phyloP scores from a whole-genome alignment of 2,888 invertebrate genomes.

The Scaptodrosophila latifasciaeformis region DNA sequence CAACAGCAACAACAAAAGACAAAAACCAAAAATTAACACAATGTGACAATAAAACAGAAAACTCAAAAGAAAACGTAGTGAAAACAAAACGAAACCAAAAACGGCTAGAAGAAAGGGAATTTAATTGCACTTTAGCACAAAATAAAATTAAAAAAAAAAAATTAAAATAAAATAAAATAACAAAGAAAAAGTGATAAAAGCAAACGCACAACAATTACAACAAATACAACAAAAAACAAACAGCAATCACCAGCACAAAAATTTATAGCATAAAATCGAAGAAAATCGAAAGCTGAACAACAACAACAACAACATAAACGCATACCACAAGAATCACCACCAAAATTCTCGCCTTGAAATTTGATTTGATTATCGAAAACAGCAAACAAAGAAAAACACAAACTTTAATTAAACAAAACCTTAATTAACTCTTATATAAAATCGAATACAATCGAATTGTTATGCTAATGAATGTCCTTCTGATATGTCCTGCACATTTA shows the following conservation, averaged over 20 bases:
- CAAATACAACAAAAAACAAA: conserved; percentile 9
- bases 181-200: conserved; percentile 17
- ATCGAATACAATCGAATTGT: too few relatives aligned
- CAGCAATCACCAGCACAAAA: conserved; percentile 9
- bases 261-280: background rate
- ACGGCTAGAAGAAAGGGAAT: conserved; percentile 9
- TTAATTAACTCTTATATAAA: too few relatives aligned
- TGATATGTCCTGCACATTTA: conserved; percentile 42
- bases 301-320: conserved; percentile 6
- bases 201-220: conserved; percentile 29
- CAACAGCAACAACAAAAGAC: conserved; percentile 23
- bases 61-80: conserved; percentile 44
- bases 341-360: background rate
- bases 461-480: conserved; percentile 2
- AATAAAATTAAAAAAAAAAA: conserved; percentile 19
- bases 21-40: conserved; percentile 49
- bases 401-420: too few relatives aligned
- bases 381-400: too few relatives aligned
- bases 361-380: too few relatives aligned
- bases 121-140: conserved; percentile 38
- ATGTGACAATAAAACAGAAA: conserved; percentile 56
- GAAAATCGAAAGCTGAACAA: conserved; percentile 1
- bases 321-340: conserved; percentile 4
- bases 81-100: conserved; percentile 20
- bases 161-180: background rate